Evolutionary conservation across 2,888 invertebrate genomes (phyloP).

Genomic region (Cantharis nigra): DNA sequence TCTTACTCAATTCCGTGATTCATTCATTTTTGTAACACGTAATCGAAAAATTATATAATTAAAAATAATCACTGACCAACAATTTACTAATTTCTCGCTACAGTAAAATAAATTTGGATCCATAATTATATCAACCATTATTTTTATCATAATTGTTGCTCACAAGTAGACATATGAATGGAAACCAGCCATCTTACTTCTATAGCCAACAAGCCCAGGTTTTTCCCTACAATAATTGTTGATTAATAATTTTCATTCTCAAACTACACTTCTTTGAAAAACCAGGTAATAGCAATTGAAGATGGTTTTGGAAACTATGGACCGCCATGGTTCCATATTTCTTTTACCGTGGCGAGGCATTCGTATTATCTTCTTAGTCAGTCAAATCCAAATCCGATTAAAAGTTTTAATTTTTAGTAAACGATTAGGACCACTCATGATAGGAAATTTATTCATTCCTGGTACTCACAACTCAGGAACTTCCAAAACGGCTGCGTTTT

Average conservation of each 20-base stretch:
- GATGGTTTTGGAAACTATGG: too few species aligned
- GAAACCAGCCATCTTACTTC: too few species aligned
- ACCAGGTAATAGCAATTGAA: too few species aligned
- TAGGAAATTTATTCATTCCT: conserved; percentile 66
- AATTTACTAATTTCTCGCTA: neutral
- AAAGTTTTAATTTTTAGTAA: conserved; percentile 48
- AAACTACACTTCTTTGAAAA: too few species aligned
- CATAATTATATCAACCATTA: too few species aligned
- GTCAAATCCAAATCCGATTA: neutral
- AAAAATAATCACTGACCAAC: neutral
- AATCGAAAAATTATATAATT: neutral
- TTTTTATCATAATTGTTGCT: too few species aligned
- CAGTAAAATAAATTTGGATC: neutral
- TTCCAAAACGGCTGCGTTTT: conserved; percentile 58
- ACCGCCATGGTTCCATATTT: neutral
- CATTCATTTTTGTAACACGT: neutral
- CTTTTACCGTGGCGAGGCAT: neutral
- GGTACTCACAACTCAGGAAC: conserved; percentile 71
- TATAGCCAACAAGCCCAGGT: too few species aligned
- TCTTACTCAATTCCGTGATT: neutral
- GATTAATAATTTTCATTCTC: too few species aligned
- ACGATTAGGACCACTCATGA: conserved; percentile 62
- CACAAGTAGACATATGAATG: too few species aligned
- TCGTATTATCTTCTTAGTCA: neutral
- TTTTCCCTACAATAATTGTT: too few species aligned